These are phyloP conservation scores for Plagodis pulveraria DNA, from an alignment of 2,888 invertebrate species.

Conservation along the genomic window DNA sequence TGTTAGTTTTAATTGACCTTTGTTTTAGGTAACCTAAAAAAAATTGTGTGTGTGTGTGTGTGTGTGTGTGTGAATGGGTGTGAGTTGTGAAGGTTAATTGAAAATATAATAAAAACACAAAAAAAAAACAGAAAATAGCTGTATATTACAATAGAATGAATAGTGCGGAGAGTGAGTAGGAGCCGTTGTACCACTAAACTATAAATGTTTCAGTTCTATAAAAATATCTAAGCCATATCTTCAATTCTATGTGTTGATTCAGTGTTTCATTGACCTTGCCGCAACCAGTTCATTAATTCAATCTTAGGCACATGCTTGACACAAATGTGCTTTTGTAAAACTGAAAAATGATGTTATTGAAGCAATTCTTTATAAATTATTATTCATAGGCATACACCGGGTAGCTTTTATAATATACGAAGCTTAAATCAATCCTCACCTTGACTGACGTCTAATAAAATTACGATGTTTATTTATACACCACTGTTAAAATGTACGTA, in stretches of 20 bases:
- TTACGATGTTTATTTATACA: constrained; percentile 37
- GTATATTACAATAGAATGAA: too few relatives aligned
- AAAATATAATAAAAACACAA: too few relatives aligned
- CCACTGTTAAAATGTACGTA: constrained; percentile 33
- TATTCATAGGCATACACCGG: constrained; percentile 16
- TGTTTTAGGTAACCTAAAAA: too few relatives aligned
- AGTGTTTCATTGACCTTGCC: constrained; percentile 11
- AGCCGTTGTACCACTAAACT: too few relatives aligned
- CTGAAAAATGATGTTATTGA: constrained; percentile 19
- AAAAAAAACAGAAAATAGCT: too few relatives aligned
- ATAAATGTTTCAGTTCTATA: too few relatives aligned
- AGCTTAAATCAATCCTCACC: constrained; percentile 33
- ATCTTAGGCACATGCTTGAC: constrained; percentile 10
- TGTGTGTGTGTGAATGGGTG: too few relatives aligned
- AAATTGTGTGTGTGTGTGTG: too few relatives aligned
- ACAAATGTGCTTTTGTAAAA: constrained; percentile 19
- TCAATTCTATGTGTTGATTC: constrained; percentile 10
- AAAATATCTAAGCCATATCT: neutral
- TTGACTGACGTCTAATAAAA: constrained; percentile 36
- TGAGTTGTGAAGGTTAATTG: too few relatives aligned
- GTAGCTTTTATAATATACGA: constrained; percentile 23
- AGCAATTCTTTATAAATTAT: constrained; percentile 21
- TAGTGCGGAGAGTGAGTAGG: too few relatives aligned
- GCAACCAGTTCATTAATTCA: constrained; percentile 6
- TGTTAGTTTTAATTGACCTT: too few relatives aligned